A percentile compares a stretch with the other conserved stretches of the same genome.
Evolutionary conservation across 2,888 invertebrate species (phyloP).

Genomic region (Parasteatoda lunata): DNA sequence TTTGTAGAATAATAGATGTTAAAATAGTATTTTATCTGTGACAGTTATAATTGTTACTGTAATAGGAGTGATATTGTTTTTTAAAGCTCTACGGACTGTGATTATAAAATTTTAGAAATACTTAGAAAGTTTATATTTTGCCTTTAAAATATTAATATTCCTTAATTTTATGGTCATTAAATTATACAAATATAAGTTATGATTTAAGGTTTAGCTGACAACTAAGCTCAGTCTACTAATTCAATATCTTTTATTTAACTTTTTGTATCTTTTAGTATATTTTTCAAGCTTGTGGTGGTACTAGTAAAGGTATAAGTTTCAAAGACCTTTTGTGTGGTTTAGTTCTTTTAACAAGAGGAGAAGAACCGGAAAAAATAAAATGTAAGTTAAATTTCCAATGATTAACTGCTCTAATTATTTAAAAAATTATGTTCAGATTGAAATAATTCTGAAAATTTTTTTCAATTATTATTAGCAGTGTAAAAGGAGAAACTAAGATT

Average conservation of each 20-base stretch:
- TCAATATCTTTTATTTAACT: not conserved
- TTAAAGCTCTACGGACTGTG: too few species aligned
- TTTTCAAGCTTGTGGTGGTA: conserved; percentile 89
- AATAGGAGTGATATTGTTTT: too few species aligned
- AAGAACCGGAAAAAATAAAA: conserved; percentile 86
- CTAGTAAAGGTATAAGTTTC: conserved; percentile 85
- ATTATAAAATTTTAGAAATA: too few species aligned
- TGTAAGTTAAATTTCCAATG: conserved; percentile 77
- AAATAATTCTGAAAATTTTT: too few species aligned
- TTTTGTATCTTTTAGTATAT: conserved; percentile 77
- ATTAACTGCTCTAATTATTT: not conserved
- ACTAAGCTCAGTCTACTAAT: not conserved
- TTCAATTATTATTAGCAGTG: too few species aligned
- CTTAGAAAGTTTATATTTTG: not conserved
- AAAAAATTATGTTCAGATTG: too few species aligned
- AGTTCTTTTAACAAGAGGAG: conserved; percentile 88
- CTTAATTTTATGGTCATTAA: not conserved
- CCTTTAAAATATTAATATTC: not conserved
- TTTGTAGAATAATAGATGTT: too few species aligned
- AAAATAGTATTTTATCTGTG: too few species aligned
- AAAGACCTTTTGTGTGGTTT: conserved; percentile 89
- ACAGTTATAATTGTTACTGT: too few species aligned
- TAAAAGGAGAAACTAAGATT: too few species aligned
- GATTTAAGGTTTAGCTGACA: too few species aligned
- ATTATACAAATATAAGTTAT: too few species aligned